A percentile compares a stretch with the other conserved stretches of the same genome.
phyloP scores from a whole-genome alignment of 2,113 vertebrate genomes.

The Paedocypris sp. region DNA sequence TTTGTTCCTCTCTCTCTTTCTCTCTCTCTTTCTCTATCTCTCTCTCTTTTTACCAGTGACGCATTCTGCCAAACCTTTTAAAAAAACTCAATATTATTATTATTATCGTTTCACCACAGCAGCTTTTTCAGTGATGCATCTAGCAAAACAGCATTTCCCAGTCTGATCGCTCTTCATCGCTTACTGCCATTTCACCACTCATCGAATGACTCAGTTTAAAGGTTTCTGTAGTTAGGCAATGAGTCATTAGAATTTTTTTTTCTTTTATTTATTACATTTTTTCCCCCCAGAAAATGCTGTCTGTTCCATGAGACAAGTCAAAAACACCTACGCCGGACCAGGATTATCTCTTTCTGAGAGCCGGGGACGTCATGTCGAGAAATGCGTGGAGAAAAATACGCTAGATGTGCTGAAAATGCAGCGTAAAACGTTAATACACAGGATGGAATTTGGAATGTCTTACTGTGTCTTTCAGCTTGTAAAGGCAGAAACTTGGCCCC shows the following conservation, averaged over 20 bases:
- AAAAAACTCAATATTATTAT: too few species aligned
- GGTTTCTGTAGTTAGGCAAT: conserved; percentile 30
- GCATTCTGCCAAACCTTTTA: not conserved
- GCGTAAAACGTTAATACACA: too few species aligned
- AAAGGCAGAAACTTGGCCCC: too few species aligned
- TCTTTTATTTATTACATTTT: conserved; percentile 1
- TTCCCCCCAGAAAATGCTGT: conserved; percentile 18
- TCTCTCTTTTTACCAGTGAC: conserved; percentile 3
- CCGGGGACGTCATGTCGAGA: not conserved
- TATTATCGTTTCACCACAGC: not conserved
- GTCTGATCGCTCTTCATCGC: conserved; percentile 8
- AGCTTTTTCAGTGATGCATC: conserved; percentile 7
- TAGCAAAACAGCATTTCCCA: conserved; percentile 6
- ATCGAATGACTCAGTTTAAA: conserved; percentile 33
- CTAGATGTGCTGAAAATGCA: not conserved
- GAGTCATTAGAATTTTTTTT: conserved; percentile 34
- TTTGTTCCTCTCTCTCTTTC: too few species aligned
- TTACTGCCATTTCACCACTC: conserved; percentile 19
- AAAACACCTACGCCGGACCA: conserved; percentile 26
- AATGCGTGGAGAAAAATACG: not conserved
- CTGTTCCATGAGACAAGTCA: conserved; percentile 29
- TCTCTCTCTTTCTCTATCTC: not conserved
- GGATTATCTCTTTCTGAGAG: too few species aligned
- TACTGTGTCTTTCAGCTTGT: too few species aligned
- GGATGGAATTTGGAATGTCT: too few species aligned